phyloP scores from a whole-genome alignment of 1,140 invertebrate species.

The Bombyx mandarina region DNA sequence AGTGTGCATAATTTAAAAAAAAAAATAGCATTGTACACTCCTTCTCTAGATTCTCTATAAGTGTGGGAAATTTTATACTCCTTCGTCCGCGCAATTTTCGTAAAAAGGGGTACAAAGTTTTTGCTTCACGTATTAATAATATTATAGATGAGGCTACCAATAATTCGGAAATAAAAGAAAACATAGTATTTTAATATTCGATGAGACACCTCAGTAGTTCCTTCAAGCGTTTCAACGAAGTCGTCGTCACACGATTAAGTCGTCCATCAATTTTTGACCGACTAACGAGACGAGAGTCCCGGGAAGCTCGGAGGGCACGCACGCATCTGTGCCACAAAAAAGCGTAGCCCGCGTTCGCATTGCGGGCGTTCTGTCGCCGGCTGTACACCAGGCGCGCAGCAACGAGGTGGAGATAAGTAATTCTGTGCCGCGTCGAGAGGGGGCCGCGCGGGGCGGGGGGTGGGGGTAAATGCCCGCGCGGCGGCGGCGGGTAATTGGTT shows the following conservation, averaged over 20 bases:
- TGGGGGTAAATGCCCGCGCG: constrained; percentile 55
- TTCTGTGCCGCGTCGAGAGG: constrained; percentile 20
- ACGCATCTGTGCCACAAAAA: constrained; percentile 25
- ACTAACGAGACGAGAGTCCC: constrained; percentile 3
- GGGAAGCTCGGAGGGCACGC: constrained; percentile 14
- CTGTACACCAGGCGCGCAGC: constrained; percentile 48
- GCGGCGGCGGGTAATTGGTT: constrained; percentile 67
- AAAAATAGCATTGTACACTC: too few species aligned
- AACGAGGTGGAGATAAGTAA: constrained; percentile 42
- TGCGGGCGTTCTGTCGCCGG: constrained; percentile 53
- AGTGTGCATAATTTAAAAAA: too few species aligned
- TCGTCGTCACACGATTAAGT: constrained; percentile 1
- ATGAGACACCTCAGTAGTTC: too few species aligned
- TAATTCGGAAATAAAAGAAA: too few species aligned
- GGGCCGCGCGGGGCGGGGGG: constrained; percentile 18
- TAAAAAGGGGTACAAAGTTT: too few species aligned
- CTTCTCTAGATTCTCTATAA: too few species aligned
- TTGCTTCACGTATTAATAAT: too few species aligned
- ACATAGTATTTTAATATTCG: too few species aligned
- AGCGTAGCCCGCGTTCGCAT: constrained; percentile 48
- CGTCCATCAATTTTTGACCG: constrained; percentile 4
- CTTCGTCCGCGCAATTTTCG: too few species aligned
- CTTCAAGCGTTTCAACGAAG: neutral
- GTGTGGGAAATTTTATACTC: too few species aligned
- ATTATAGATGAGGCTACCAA: too few species aligned